A percentile compares a stretch with the other conserved stretches of the same genome.
phyloP scores from a whole-genome alignment of 2,113 vertebrate species.

The Thunnus maccoyii region DNA sequence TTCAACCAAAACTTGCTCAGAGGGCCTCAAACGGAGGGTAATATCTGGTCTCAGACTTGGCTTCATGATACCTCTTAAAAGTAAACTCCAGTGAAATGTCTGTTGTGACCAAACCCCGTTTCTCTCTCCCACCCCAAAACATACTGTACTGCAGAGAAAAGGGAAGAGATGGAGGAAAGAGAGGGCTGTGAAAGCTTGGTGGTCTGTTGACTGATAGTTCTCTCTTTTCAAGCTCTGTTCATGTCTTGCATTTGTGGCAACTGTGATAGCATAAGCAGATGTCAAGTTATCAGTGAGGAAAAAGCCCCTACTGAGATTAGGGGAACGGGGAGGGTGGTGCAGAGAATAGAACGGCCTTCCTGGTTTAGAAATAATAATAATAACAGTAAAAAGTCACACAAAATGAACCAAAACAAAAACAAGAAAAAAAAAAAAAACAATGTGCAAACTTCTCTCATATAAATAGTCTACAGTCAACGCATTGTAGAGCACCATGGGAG shows the following conservation, averaged over 20 bases:
- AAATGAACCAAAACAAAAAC: slow-evolving; percentile 69
- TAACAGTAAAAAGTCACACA: slow-evolving; percentile 64
- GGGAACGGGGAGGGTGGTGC: slow-evolving; percentile 38
- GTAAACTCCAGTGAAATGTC: slow-evolving; percentile 8
- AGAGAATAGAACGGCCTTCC: slow-evolving; percentile 56
- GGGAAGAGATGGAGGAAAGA: background rate
- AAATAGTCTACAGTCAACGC: slow-evolving; percentile 81
- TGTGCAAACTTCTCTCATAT: slow-evolving; percentile 83
- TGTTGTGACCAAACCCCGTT: background rate
- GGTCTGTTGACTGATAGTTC: background rate
- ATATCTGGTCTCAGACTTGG: background rate
- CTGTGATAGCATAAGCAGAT: slow-evolving; percentile 44
- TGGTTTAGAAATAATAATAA: slow-evolving; percentile 68
- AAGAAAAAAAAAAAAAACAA: slow-evolving; percentile 65
- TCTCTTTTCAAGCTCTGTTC: background rate
- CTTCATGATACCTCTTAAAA: background rate
- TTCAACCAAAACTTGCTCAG: background rate
- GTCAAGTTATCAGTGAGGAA: slow-evolving; percentile 9
- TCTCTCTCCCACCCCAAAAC: background rate
- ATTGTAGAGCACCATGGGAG: slow-evolving; percentile 88
- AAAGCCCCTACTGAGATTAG: slow-evolving; percentile 35
- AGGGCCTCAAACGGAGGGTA: background rate
- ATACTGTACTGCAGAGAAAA: background rate
- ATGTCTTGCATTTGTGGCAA: slow-evolving; percentile 23
- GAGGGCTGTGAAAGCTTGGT: background rate